These are phyloP conservation scores for Volucella inflata DNA, from an alignment of 2,888 invertebrate species.

Conservation along the genomic window DNA sequence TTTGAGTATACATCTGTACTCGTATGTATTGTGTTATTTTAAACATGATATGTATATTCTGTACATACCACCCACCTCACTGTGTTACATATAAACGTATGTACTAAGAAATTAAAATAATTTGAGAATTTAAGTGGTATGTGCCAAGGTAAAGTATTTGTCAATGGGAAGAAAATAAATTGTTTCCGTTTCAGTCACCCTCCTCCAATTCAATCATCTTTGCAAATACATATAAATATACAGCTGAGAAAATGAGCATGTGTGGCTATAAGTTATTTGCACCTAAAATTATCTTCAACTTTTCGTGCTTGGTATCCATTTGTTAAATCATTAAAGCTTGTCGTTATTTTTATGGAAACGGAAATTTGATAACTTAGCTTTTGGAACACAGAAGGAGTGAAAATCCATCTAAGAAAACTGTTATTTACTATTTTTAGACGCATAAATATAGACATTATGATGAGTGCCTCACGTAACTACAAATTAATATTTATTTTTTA, in stretches of 20 bases:
- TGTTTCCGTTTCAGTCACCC: constrained; percentile 10
- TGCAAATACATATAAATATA: constrained; percentile 16
- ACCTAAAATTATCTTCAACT: constrained; percentile 59
- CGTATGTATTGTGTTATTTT: background rate
- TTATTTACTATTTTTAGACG: constrained; percentile 40
- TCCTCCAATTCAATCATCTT: constrained; percentile 50
- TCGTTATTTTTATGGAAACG: constrained; percentile 61
- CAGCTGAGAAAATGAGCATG: background rate
- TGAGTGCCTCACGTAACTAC: background rate
- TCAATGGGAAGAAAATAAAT: constrained; percentile 24
- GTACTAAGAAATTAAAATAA: background rate
- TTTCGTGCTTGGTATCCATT: constrained; percentile 31
- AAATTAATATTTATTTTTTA: background rate
- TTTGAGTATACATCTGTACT: background rate
- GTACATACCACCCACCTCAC: constrained; percentile 15
- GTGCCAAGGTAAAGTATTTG: constrained; percentile 43
- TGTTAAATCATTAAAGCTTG: constrained; percentile 28
- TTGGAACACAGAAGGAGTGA: constrained; percentile 41
- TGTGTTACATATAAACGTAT: constrained; percentile 20
- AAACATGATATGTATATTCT: background rate
- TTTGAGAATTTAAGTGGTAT: constrained; percentile 17
- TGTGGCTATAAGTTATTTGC: constrained; percentile 31
- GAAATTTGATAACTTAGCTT: constrained; percentile 68
- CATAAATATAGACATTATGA: background rate
- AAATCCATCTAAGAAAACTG: constrained; percentile 2